Evolutionary conservation across 2,113 vertebrate genomes (phyloP), one percentile per base, ranked within the genome.

Genomic region (Ursus arctos): DNA sequence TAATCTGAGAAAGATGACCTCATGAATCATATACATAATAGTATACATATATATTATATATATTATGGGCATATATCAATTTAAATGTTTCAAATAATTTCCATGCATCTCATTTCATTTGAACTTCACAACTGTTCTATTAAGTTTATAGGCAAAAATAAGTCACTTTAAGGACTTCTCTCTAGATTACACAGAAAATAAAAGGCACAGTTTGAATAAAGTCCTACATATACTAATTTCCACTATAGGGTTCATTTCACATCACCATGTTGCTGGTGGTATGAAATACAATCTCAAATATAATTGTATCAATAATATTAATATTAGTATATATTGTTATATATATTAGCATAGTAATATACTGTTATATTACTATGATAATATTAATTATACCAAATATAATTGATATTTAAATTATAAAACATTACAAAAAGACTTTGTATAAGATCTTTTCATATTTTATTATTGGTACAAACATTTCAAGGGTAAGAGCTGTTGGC

Each of bases 381-480:
- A 51, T n/a, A 71, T 63, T 86, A 69, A 91, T 65, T 61, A 63
- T 81, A 47, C 47, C 24, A 47, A 55, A 61, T n/a, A 51, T 55
- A 82, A 93, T n/a, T 55, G 16, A 72, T 53, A 90, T 43, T 74
- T 83, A 79, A 83, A 43, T 88, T 49, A 2, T 87, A 55, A 87
- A 96, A 71, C 36, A 79, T 22, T 85, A 77, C 15, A 81, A 91
- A 88, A 47, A 61, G 28, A 63, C 19, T 80, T 93, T 7, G 43
- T 51, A 15, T 33, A 81, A 28, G 79, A 6, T 7, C 21, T 67
- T 86, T 18, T 86, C 13, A 26, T 93, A 61, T 57, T 95, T 65
- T 63, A 82, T 31, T 84, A 53, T 96, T 82, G 11, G 71, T 53
- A 72, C 21, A 88, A 65, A 94, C 28, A 91, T 67, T 97, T 82